These are phyloP conservation scores for Ruditapes philippinarum DNA, from an alignment of 1,140 invertebrate genomes.

Conservation along the genomic window DNA sequence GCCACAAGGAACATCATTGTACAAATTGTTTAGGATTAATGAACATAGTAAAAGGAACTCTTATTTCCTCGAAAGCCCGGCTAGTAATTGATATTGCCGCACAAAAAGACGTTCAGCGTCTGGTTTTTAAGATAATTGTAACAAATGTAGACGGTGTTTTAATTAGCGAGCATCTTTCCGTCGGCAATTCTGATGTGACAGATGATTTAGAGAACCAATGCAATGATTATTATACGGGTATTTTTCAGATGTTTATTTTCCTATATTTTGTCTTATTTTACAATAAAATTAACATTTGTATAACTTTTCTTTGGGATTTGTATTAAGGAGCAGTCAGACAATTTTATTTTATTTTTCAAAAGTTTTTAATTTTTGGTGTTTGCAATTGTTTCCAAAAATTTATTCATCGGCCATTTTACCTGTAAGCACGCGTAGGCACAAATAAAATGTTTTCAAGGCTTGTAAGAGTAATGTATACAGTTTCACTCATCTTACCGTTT, in stretches of 20 bases:
- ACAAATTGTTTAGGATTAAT: constrained; percentile 1
- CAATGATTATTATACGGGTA: not conserved
- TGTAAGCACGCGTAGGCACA: too few species aligned
- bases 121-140: constrained; percentile 35
- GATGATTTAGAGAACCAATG: not conserved
- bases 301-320: too few species aligned
- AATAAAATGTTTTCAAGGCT: too few species aligned
- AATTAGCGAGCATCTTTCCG: constrained; percentile 1
- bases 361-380: too few species aligned
- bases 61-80: constrained; percentile 14
- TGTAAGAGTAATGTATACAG: too few species aligned
- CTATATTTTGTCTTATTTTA: too few species aligned
- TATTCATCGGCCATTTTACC: too few species aligned
- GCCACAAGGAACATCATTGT: constrained; percentile 27
- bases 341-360: too few species aligned
- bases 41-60: not conserved
- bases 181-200: not conserved
- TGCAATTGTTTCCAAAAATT: too few species aligned
- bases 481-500: too few species aligned
- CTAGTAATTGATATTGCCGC: constrained; percentile 10
- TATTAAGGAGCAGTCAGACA: too few species aligned
- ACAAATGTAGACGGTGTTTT: constrained; percentile 8
- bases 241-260: not conserved
- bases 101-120: constrained; percentile 4
- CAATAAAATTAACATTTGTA: too few species aligned